Evolutionary conservation across 2,113 vertebrate species (phyloP).

Genomic region (Paratilapia polleni): DNA sequence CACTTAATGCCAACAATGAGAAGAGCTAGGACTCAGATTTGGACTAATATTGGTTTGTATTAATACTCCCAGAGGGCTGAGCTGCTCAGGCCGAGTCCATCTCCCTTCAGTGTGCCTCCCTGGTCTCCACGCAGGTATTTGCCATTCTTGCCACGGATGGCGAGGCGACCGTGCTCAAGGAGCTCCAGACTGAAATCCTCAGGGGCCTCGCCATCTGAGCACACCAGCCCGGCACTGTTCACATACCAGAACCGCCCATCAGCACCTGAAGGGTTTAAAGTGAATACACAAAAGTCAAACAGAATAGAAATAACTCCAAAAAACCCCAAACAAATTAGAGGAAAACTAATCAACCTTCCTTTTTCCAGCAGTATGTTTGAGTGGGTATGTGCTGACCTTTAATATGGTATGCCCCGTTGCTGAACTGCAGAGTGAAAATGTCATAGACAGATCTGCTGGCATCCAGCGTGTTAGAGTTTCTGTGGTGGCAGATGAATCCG

Average conservation of each 20-base stretch:
- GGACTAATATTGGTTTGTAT: constrained; percentile 25
- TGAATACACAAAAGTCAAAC: not conserved
- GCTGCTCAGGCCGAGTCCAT: constrained; percentile 81
- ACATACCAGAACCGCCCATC: constrained; percentile 91
- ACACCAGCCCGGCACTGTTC: constrained; percentile 86
- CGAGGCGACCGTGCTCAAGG: constrained; percentile 87
- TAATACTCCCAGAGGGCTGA: constrained; percentile 95
- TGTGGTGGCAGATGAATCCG: constrained; percentile 93
- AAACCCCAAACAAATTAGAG: not conserved
- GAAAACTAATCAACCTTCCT: not conserved
- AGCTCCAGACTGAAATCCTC: constrained; percentile 94
- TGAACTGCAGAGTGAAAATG: constrained; percentile 90
- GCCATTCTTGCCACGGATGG: constrained; percentile 88
- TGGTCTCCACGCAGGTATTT: constrained; percentile 92
- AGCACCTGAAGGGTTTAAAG: constrained; percentile 76
- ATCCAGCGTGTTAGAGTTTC: constrained; percentile 91
- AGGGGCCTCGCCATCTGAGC: constrained; percentile 88
- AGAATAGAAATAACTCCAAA: not conserved
- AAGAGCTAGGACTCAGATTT: constrained; percentile 5
- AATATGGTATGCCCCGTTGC: constrained; percentile 91
- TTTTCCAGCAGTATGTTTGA: not conserved
- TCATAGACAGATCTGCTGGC: constrained; percentile 94
- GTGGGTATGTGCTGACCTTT: constrained; percentile 81
- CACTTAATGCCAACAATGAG: not conserved
- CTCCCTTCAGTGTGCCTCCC: constrained; percentile 90